These are phyloP conservation scores for Sebastes vulpes DNA, from an alignment of 2,797 vertebrate species.

Conservation along the genomic window DNA sequence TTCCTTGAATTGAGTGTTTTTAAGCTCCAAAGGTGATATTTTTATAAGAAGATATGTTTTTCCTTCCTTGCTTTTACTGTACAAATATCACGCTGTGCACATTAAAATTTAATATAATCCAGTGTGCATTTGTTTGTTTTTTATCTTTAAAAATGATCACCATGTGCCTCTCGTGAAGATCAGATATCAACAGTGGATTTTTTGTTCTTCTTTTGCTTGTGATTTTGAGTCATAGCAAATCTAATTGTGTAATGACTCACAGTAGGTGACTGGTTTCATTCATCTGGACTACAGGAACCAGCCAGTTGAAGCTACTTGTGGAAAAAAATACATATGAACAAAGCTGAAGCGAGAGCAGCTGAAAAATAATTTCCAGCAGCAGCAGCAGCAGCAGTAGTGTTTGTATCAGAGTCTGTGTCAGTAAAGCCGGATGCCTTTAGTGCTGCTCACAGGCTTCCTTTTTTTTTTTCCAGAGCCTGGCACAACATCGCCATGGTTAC, in stretches of 20 bases:
- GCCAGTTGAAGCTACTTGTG: constrained; percentile 13
- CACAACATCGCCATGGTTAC: constrained; percentile 62
- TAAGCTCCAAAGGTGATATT: constrained; percentile 75
- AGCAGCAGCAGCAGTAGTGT: not conserved
- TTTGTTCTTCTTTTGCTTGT: constrained; percentile 44
- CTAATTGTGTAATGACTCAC: constrained; percentile 36
- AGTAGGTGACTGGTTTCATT: constrained; percentile 35
- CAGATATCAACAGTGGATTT: constrained; percentile 9
- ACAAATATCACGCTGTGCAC: constrained; percentile 85
- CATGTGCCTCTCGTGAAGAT: not conserved
- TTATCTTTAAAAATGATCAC: not conserved
- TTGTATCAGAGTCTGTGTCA: constrained; percentile 1
- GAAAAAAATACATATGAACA: constrained; percentile 12
- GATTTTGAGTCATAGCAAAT: constrained; percentile 61
- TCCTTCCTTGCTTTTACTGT: constrained; percentile 82
- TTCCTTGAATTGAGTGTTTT: constrained; percentile 64
- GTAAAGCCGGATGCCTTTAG: constrained; percentile 5
- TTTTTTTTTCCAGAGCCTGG: constrained; percentile 31
- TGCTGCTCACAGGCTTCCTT: constrained; percentile 24
- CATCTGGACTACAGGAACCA: constrained; percentile 5
- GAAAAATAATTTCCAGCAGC: constrained; percentile 47
- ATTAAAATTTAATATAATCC: constrained; percentile 85
- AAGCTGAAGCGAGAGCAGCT: constrained; percentile 13
- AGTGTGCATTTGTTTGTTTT: constrained; percentile 40
- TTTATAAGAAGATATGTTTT: constrained; percentile 66